Conservation (phyloP, 2,888 invertebrate genomes). For the Drosophila merina region DNA sequence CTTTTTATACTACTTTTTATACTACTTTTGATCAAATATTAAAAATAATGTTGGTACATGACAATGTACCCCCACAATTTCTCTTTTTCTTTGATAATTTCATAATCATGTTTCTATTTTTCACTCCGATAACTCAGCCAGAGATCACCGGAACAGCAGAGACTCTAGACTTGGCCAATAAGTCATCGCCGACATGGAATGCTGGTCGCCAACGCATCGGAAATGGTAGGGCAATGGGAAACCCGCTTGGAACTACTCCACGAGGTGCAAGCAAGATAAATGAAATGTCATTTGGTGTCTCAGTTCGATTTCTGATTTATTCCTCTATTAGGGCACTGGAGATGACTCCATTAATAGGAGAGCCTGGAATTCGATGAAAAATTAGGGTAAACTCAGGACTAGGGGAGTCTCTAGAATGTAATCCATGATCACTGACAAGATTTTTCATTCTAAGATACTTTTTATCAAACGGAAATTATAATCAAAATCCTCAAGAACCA, state of each 20-base stretch:
- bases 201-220: constrained; percentile 52
- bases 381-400: background rate
- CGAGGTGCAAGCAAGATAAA: constrained; percentile 63
- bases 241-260: constrained; percentile 56
- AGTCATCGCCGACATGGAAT: constrained; percentile 58
- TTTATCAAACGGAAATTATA: background rate
- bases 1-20: background rate
- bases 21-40: background rate
- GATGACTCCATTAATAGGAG: constrained; percentile 36
- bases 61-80: background rate
- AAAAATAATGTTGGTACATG: background rate
- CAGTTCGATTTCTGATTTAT: constrained; percentile 24
- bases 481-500: background rate
- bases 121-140: constrained; percentile 63
- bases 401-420: background rate
- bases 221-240: constrained; percentile 25
- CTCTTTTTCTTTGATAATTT: constrained; percentile 59
- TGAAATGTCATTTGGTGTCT: constrained; percentile 69
- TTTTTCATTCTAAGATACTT: background rate
- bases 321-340: constrained; percentile 30
- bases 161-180: constrained; percentile 46
- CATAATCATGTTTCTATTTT: constrained; percentile 75
- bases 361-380: constrained; percentile 1
- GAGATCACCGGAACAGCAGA: constrained; percentile 64
- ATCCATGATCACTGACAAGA: constrained; percentile 1